Percentiles rank a stretch among this genome's conserved stretches.
Conservation (phyloP, 2,113 vertebrate species). For the Suricata suricatta region DNA sequence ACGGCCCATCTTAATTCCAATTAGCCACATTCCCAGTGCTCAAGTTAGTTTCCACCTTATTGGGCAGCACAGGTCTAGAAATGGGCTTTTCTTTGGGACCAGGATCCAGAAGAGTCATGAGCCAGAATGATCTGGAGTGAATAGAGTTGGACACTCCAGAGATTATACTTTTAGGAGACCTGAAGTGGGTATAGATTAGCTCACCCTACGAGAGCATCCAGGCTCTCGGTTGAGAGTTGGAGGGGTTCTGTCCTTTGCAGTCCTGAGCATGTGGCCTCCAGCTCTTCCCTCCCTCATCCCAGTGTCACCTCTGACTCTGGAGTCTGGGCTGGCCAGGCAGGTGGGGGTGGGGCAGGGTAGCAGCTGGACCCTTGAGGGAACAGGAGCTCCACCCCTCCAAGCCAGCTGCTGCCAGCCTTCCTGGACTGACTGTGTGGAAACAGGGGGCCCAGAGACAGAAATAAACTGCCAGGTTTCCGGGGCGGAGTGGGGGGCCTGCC, state of each 20-base stretch:
- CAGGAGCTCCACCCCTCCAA: slow-evolving; percentile 67
- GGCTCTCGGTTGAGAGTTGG: background rate
- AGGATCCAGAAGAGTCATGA: slow-evolving; percentile 26
- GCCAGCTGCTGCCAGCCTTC: slow-evolving; percentile 81
- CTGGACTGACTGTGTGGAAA: slow-evolving; percentile 79
- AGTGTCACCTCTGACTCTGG: slow-evolving; percentile 61
- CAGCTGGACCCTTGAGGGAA: slow-evolving; percentile 78
- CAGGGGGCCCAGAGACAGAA: slow-evolving; percentile 80
- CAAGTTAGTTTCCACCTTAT: background rate
- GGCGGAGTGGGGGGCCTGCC: slow-evolving; percentile 71
- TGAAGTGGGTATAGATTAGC: slow-evolving; percentile 28
- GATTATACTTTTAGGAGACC: background rate
- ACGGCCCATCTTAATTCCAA: background rate
- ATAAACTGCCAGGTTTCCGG: slow-evolving; percentile 80
- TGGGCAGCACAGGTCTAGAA: slow-evolving; percentile 41
- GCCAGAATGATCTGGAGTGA: slow-evolving; percentile 44
- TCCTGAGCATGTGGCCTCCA: background rate
- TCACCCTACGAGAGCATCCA: slow-evolving; percentile 43
- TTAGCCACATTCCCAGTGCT: background rate
- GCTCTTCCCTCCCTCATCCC: background rate
- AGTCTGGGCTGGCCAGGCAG: slow-evolving; percentile 59
- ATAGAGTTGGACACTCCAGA: background rate
- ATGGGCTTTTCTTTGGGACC: slow-evolving; percentile 46
- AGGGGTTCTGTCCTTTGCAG: background rate
- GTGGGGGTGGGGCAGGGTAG: slow-evolving; percentile 57